Conservation (phyloP, 2,797 vertebrate species). For the Paramormyrops hopkinsi region DNA sequence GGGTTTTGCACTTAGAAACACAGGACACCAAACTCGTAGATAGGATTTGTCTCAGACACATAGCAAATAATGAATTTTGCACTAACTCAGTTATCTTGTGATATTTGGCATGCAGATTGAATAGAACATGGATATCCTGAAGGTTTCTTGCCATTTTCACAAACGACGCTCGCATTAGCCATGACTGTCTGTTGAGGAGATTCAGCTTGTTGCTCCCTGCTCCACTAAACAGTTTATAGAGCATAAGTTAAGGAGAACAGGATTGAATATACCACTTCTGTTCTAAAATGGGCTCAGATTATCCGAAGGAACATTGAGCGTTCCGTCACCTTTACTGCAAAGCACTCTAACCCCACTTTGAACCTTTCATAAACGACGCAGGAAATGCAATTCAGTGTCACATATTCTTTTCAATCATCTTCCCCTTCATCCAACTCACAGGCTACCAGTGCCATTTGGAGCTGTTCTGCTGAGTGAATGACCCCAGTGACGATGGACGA, state of each 20-base stretch:
- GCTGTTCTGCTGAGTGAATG: not conserved
- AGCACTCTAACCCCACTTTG: not conserved
- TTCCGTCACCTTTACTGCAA: not conserved
- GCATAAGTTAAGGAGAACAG: not conserved
- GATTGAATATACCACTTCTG: not conserved
- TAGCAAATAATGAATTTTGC: not conserved
- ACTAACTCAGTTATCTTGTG: not conserved
- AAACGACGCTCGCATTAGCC: not conserved
- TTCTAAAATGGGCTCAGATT: not conserved
- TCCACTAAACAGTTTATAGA: slow-evolving; percentile 2
- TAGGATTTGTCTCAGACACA: not conserved
- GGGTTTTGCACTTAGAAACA: not conserved
- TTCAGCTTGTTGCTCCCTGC: not conserved
- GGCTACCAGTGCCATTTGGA: not conserved
- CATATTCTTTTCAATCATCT: not conserved
- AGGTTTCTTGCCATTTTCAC: not conserved
- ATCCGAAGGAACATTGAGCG: not conserved
- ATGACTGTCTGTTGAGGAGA: not conserved
- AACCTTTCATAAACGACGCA: not conserved
- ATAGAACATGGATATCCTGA: not conserved
- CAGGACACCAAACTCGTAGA: not conserved
- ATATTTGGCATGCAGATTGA: not conserved
- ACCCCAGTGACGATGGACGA: not conserved
- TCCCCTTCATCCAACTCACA: not conserved
- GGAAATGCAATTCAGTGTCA: not conserved